Base-by-base conservation (phyloP, 2,113 vertebrate species). In the Cardinalis cardinalis region DNA sequence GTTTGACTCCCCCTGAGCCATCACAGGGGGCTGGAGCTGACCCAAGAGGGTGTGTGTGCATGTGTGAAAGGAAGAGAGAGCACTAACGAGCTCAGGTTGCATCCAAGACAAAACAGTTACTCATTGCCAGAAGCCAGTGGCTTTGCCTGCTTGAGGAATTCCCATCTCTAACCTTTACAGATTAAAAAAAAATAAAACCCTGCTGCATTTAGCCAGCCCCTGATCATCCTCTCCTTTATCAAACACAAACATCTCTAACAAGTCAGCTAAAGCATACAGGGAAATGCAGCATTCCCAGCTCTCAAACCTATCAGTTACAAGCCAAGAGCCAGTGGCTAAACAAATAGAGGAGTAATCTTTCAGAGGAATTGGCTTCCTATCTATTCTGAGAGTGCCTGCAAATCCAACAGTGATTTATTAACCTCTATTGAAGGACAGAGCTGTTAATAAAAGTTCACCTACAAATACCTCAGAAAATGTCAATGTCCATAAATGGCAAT, bases 61-160 rank as follows among this genome's bases (percentile, higher is more conserved):
- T 60, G 84, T 58, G 68, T 48, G 66, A 88, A 86, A 84, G 64
- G 71, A 55, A 88, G 66, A 59, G 40, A 76, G 80, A 87, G 86
- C 81, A 26, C 74, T 56, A 56, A 92, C 11, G 1, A 90, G 89
- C 91, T 93, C 73, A 78, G 92, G 91, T 90, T 94, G 91, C 81
- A 69, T 78, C 80, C 56, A 86, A 86, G 93, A 93, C 91, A 93
- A 95, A 96, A 91, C 90, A 92, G 95, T 96, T 96, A 96, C 95
- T 97, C 91, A 96, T 96, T 95, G 92, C 93, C 94, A 96, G 81
- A 84, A 94, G 56, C 43, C 72, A 74, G 64, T 2, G 4, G 74
- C 89, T 95, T 95, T 91, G 87, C 95, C 90, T 93, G 0, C 90
- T 80, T 87, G 60, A 94, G 86, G 89, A 96, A 96, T 96, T 96